Conservation (phyloP, 2,113 vertebrate genomes). For the Electrona antarctica region DNA sequence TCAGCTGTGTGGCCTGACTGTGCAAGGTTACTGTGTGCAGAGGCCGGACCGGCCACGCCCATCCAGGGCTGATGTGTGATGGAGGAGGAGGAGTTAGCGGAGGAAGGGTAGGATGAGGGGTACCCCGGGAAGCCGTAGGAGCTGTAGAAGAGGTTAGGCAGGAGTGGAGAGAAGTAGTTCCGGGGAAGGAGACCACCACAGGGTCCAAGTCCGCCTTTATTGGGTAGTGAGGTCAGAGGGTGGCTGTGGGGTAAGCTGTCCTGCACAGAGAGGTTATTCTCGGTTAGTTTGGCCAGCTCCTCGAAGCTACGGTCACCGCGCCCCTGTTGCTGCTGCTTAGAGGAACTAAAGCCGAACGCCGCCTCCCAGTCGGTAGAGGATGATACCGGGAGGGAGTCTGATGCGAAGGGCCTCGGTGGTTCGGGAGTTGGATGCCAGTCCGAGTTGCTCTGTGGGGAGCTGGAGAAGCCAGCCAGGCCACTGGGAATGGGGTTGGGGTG, state of each 20-base stretch:
- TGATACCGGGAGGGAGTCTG: slow-evolving; percentile 92
- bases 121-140: slow-evolving; percentile 90
- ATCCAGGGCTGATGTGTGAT: slow-evolving; percentile 89
- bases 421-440: slow-evolving; percentile 88
- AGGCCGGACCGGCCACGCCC: slow-evolving; percentile 83
- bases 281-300: slow-evolving; percentile 82
- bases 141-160: slow-evolving; percentile 83
- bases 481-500: slow-evolving; percentile 91
- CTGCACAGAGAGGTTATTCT: slow-evolving; percentile 63
- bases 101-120: slow-evolving; percentile 62
- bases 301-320: slow-evolving; percentile 51
- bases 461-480: slow-evolving; percentile 85
- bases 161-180: slow-evolving; percentile 84
- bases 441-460: slow-evolving; percentile 83
- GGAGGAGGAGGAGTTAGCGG: slow-evolving; percentile 85
- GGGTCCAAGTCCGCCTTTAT: too few relatives aligned
- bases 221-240: too few relatives aligned
- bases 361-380: slow-evolving; percentile 95
- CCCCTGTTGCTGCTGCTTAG: slow-evolving; percentile 91
- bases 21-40: slow-evolving; percentile 82
- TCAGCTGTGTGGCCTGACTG: slow-evolving; percentile 52
- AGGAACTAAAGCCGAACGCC: slow-evolving; percentile 92
- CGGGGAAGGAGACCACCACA: slow-evolving; percentile 59
- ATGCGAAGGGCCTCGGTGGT: slow-evolving; percentile 91
- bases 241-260: slow-evolving; percentile 73